phyloP scores from a whole-genome alignment of 2,797 vertebrate genomes.

The Chelmon rostratus region DNA sequence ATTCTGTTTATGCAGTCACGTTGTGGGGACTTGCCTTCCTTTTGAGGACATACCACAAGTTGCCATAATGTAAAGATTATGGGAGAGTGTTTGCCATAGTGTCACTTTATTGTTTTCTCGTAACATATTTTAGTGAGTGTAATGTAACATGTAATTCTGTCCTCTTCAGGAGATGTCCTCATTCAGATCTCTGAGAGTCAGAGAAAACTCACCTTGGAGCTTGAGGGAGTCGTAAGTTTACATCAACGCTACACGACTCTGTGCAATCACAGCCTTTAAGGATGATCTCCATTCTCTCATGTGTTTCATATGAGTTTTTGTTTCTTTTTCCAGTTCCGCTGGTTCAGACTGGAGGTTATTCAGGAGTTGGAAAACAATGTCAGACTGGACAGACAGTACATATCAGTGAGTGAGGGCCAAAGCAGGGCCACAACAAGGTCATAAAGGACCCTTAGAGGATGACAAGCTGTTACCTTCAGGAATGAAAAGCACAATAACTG shows the following conservation, averaged over 20 bases:
- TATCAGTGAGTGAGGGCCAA: conserved; percentile 84
- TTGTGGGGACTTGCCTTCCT: too few relatives aligned
- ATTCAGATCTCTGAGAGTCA: conserved; percentile 93
- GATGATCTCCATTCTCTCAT: neutral
- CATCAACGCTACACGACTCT: neutral
- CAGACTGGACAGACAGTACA: conserved; percentile 91
- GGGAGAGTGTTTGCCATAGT: neutral
- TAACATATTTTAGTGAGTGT: neutral
- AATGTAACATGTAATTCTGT: neutral
- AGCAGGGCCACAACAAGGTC: neutral
- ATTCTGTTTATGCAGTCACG: too few relatives aligned
- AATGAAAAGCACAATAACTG: neutral
- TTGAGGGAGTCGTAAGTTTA: conserved; percentile 91
- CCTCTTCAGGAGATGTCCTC: conserved; percentile 90
- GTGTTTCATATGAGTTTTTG: neutral
- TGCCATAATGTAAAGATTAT: too few relatives aligned
- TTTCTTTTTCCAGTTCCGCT: conserved; percentile 86
- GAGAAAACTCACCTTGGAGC: conserved; percentile 87
- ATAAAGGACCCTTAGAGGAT: neutral
- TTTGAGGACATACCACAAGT: too few relatives aligned
- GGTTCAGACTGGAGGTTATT: conserved; percentile 90
- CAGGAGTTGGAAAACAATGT: conserved; percentile 93
- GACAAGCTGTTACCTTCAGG: neutral
- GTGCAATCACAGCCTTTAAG: neutral
- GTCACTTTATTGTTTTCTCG: neutral